These are phyloP conservation scores for Caranx melampygus DNA, from an alignment of 2,113 vertebrate genomes.

Conservation along the genomic window DNA sequence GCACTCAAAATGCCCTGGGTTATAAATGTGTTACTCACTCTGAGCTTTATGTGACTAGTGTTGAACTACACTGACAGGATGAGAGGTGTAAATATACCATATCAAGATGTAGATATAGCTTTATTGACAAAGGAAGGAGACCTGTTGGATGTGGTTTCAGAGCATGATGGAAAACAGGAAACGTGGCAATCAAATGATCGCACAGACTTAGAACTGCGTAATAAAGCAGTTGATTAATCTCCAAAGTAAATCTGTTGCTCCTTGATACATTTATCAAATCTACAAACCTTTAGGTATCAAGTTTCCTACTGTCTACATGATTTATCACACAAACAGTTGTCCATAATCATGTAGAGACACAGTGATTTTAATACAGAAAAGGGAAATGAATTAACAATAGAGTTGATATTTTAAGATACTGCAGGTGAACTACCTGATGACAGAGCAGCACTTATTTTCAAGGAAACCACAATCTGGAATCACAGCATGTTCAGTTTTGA, in stretches of 20 bases:
- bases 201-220: neutral
- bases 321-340: neutral
- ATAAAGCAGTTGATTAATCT: neutral
- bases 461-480: neutral
- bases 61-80: conserved; percentile 48
- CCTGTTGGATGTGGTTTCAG: neutral
- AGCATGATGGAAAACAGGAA: neutral
- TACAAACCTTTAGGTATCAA: neutral
- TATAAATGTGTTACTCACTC: conserved; percentile 57
- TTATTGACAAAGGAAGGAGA: conserved; percentile 2
- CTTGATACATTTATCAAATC: neutral
- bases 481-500: neutral
- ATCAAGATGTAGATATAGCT: conserved; percentile 8
- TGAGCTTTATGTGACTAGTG: conserved; percentile 49
- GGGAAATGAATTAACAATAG: neutral
- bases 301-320: neutral
- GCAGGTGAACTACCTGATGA: neutral
- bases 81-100: conserved; percentile 33
- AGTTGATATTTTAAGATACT: neutral
- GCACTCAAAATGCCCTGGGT: conserved; percentile 6
- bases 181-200: neutral
- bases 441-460: neutral
- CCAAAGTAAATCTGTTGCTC: neutral
- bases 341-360: neutral
- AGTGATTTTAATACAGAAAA: neutral